Conservation (phyloP, 2,797 vertebrate species). For the Pteronotus mesoamericanus region DNA sequence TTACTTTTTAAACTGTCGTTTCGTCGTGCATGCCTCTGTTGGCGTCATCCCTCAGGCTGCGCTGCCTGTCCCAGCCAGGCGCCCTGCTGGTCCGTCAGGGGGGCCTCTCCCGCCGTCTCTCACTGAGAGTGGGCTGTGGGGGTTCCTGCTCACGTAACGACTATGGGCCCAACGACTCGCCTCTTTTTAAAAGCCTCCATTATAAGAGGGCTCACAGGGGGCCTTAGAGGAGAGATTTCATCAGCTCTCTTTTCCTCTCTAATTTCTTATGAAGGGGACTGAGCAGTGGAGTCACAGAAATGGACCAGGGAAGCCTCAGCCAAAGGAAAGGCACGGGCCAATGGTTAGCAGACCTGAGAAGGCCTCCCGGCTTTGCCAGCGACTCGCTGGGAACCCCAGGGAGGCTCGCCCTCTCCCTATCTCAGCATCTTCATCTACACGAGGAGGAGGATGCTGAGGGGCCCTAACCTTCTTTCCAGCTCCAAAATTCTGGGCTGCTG, state of each 20-base stretch:
- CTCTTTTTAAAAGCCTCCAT: neutral
- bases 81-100: neutral
- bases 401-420: neutral
- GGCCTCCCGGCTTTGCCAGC: neutral
- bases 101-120: neutral
- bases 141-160: neutral
- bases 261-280: neutral
- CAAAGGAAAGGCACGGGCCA: neutral
- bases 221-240: neutral
- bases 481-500: neutral
- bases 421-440: neutral
- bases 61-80: too few relatives aligned
- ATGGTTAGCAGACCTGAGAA: neutral
- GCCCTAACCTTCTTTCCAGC: neutral
- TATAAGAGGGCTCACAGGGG: neutral
- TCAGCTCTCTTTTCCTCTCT: neutral
- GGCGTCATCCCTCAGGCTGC: neutral
- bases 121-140: neutral
- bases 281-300: neutral
- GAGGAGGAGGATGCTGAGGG: neutral
- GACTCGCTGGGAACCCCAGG: neutral
- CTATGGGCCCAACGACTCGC: neutral
- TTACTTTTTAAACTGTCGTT: neutral
- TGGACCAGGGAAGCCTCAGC: neutral
- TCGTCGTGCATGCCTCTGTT: neutral